phyloP scores from a whole-genome alignment of 2,797 vertebrate genomes.

The Tolypeutes matacus region DNA sequence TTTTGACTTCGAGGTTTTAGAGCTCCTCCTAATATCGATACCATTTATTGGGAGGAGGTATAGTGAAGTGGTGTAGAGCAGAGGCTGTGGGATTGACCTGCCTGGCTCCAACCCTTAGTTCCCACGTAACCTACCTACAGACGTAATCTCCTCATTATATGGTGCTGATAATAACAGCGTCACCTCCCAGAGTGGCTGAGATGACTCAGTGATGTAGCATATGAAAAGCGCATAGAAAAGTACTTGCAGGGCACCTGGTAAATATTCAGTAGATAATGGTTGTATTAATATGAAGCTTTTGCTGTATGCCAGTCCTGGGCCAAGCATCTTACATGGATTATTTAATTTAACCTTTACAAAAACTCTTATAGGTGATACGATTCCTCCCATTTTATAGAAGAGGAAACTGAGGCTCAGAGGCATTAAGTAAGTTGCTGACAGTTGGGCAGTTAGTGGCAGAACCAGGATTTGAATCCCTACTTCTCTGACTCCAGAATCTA shows the following conservation, averaged over 20 bases:
- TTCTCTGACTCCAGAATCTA: not conserved
- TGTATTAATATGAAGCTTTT: not conserved
- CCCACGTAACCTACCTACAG: not conserved
- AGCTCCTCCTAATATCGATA: not conserved
- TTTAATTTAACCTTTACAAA: not conserved
- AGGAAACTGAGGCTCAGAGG: conserved; percentile 38
- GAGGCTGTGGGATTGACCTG: not conserved
- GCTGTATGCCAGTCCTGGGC: not conserved
- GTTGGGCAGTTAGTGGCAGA: not conserved
- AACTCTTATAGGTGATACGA: not conserved
- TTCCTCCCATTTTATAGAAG: conserved; percentile 21
- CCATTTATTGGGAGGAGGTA: not conserved
- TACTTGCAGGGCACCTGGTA: not conserved
- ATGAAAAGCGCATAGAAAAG: not conserved
- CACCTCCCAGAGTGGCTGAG: not conserved
- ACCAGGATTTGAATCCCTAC: not conserved
- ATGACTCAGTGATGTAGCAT: not conserved
- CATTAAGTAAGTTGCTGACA: not conserved
- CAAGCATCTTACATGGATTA: not conserved
- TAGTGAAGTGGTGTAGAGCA: not conserved
- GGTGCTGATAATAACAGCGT: not conserved
- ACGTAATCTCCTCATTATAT: not conserved
- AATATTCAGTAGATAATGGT: not conserved
- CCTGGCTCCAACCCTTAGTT: not conserved
- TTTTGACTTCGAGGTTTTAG: conserved; percentile 35